Evolutionary conservation across 2,113 vertebrate species (phyloP), one percentile per base, ranked within the genome.

Genomic region (Zosterops japonicus): DNA sequence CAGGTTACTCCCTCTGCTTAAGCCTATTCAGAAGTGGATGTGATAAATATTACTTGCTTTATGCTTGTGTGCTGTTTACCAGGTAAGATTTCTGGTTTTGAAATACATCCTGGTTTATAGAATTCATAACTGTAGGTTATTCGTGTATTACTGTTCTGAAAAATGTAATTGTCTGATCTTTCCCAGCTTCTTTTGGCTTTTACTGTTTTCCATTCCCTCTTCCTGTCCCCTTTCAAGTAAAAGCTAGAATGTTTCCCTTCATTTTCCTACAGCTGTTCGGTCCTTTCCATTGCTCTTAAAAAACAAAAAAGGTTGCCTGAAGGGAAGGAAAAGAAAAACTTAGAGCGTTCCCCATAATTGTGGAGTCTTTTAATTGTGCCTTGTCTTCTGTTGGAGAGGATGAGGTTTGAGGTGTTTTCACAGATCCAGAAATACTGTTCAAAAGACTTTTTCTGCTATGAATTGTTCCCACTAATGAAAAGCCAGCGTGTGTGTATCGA

Each of bases 1-100:
- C 47, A n/a, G 59, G 75, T 85, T 95, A 84, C 89, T 94, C 89
- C 85, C 63, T 94, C 56, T 79, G 52, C 56, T 83, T 83, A 90
- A 88, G 52, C 56, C 63, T 90, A 17, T 82, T 81, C 47, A 83
- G 41, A 83, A 70, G 60, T 90, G 56, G 31, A 82, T 94, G 20
- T 63, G 67, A 33, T 83, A 83, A 86, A 89, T 92, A 70, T 81
- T 12, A 55, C 42, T 67, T 61, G 36, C 5, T 87, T 86, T 68
- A 50, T 4, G 5, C 44, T 83, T 90, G 27, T 50, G 44, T 96
- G 76, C 85, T 60, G 52, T 90, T 85, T 57, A 70, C n/a, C 75
- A 60, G 52, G 72, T 90, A 83, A 88, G 92, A 46, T 57, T 85
- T 85, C 57, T 69, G 47, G 55, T 79, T 77, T 85, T 75, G 29